Percentiles rank a stretch among this genome's conserved stretches.
These are phyloP conservation scores for Dynastes maya DNA, from an alignment of 2,888 invertebrate genomes.

Conservation along the genomic window DNA sequence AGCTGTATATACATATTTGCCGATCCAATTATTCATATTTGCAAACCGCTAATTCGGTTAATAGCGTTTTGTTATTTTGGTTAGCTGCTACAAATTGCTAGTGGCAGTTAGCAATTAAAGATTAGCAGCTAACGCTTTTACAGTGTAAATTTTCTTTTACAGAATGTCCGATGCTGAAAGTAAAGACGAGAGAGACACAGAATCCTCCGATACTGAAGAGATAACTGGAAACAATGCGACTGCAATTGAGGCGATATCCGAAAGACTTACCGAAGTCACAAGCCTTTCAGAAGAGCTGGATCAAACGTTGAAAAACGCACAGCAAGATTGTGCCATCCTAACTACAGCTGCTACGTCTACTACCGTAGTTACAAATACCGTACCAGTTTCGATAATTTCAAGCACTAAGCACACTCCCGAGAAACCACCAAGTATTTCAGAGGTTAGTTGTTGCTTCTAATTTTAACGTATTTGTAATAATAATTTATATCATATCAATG, in stretches of 20 bases:
- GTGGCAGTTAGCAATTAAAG: too few species aligned
- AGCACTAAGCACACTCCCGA: conserved; percentile 47
- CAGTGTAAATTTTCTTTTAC: background rate
- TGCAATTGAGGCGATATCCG: conserved; percentile 80
- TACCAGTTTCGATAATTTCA: conserved; percentile 49
- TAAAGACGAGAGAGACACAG: conserved; percentile 55
- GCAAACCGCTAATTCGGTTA: too few species aligned
- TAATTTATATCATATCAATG: conserved; percentile 18
- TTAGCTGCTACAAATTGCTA: too few species aligned
- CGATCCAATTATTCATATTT: too few species aligned
- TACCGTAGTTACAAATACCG: conserved; percentile 47
- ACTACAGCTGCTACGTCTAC: conserved; percentile 60
- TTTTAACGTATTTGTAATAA: conserved; percentile 16
- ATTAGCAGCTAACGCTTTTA: background rate
- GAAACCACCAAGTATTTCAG: conserved; percentile 48
- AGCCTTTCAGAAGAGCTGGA: conserved; percentile 80
- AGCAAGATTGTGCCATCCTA: conserved; percentile 68
- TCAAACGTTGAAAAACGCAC: conserved; percentile 73
- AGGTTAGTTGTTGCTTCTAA: conserved; percentile 49
- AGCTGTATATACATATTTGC: too few species aligned
- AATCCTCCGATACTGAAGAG: conserved; percentile 54
- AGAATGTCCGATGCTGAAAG: conserved; percentile 59
- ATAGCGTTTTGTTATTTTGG: too few species aligned
- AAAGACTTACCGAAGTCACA: conserved; percentile 77
- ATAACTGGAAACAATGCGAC: conserved; percentile 71